These are phyloP conservation scores for Pica pica DNA, from an alignment of 2,113 vertebrate species.

Conservation along the genomic window DNA sequence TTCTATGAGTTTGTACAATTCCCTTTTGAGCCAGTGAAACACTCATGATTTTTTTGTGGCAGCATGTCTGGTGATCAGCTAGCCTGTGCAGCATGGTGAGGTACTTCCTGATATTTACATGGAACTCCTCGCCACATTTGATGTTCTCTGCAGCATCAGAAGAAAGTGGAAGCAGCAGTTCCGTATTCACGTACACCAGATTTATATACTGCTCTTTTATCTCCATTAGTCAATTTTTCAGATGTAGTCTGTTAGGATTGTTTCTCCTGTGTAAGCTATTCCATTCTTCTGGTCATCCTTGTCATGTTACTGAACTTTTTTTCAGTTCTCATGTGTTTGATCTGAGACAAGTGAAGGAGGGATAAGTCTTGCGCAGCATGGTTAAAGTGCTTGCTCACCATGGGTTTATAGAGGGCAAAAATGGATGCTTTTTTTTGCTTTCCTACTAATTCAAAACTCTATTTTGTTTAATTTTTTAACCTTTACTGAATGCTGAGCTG, in stretches of 20 bases:
- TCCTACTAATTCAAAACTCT: background rate
- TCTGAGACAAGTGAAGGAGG: background rate
- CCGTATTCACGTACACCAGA: background rate
- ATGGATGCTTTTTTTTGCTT: background rate
- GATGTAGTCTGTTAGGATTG: background rate
- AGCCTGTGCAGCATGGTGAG: background rate
- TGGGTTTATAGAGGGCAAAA: background rate
- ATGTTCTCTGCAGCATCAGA: background rate
- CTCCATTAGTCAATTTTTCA: background rate
- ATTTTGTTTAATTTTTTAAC: background rate
- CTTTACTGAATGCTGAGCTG: background rate
- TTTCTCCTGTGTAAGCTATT: background rate
- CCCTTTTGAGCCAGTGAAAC: background rate
- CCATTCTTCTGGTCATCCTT: background rate
- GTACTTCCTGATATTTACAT: background rate
- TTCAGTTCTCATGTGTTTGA: background rate
- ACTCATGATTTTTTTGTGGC: background rate
- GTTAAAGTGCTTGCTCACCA: background rate
- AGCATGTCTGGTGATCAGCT: background rate
- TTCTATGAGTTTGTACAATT: background rate
- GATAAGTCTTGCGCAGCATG: background rate
- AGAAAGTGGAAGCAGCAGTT: background rate
- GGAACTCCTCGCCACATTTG: background rate
- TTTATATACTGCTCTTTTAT: background rate
- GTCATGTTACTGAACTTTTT: background rate